Percentiles rank a stretch among this genome's conserved stretches.
Conservation (phyloP, 2,888 invertebrate species). For the Stenchaetothrips biformis region DNA sequence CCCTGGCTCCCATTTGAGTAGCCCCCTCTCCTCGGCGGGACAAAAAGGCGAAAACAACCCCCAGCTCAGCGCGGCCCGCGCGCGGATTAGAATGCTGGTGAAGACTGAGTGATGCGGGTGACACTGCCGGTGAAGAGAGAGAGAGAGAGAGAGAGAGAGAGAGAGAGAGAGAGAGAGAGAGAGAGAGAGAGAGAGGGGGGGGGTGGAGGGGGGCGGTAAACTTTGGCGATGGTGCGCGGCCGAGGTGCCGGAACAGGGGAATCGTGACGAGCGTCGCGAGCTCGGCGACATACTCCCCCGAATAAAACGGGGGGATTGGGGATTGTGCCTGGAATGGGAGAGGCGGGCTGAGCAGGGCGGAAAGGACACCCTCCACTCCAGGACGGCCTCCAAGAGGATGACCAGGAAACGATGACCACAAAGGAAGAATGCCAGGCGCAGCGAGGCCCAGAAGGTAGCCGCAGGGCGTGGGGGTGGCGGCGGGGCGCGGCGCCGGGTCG, state of each 20-base stretch:
- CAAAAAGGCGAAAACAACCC: neutral
- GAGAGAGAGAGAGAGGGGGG: neutral
- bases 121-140: neutral
- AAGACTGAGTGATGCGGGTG: neutral
- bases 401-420: too few species aligned
- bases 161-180: neutral
- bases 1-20: neutral
- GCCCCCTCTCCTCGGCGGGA: neutral
- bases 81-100: slow-evolving; percentile 1
- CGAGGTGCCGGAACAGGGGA: slow-evolving; percentile 10
- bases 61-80: neutral
- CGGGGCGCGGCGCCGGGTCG: neutral
- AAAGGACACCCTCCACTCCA: too few species aligned
- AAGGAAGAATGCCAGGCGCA: too few species aligned
- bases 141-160: neutral
- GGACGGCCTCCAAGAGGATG: too few species aligned
- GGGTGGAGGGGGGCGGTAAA: neutral
- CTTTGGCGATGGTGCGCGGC: neutral
- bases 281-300: slow-evolving; percentile 3
- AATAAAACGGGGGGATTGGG: slow-evolving; percentile 1
- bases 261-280: slow-evolving; percentile 8
- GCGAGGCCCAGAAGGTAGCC: neutral
- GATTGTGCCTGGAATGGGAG: neutral
- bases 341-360: too few species aligned
- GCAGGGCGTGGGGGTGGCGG: neutral